Conservation (phyloP, 2,113 vertebrate genomes). For the Grallaria varia region DNA sequence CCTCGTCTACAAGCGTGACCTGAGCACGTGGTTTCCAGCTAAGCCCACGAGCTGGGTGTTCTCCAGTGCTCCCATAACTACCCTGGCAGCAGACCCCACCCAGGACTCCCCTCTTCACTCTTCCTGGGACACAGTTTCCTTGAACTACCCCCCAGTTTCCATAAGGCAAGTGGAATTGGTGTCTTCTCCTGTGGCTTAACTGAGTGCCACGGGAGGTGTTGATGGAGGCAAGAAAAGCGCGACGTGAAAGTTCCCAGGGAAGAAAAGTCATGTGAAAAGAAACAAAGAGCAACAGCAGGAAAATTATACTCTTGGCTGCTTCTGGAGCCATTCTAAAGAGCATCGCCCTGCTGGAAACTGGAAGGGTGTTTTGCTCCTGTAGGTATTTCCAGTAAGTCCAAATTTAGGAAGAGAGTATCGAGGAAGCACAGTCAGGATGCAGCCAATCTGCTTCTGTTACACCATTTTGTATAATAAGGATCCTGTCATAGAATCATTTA, state of each 20-base stretch:
- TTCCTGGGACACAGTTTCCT: neutral
- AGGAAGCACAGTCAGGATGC: neutral
- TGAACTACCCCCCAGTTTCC: neutral
- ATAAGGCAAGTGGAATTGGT: neutral
- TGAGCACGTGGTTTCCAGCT: neutral
- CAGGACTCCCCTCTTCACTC: neutral
- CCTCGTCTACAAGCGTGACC: neutral
- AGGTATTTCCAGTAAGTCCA: neutral
- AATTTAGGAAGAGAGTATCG: neutral
- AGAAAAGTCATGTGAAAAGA: neutral
- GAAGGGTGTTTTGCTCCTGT: neutral
- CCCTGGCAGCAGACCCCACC: neutral
- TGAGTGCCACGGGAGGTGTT: neutral
- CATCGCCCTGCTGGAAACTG: neutral
- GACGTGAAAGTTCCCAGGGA: neutral
- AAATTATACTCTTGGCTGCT: neutral
- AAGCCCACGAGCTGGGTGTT: neutral
- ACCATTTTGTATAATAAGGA: neutral
- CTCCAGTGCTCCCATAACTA: neutral
- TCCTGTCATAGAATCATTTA: neutral
- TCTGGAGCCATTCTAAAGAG: neutral
- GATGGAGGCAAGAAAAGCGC: neutral
- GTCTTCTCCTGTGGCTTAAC: neutral
- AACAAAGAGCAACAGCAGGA: neutral
- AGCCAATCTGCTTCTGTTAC: neutral